These are phyloP conservation scores for Naja naja DNA, from an alignment of 2,113 vertebrate species.

Conservation along the genomic window DNA sequence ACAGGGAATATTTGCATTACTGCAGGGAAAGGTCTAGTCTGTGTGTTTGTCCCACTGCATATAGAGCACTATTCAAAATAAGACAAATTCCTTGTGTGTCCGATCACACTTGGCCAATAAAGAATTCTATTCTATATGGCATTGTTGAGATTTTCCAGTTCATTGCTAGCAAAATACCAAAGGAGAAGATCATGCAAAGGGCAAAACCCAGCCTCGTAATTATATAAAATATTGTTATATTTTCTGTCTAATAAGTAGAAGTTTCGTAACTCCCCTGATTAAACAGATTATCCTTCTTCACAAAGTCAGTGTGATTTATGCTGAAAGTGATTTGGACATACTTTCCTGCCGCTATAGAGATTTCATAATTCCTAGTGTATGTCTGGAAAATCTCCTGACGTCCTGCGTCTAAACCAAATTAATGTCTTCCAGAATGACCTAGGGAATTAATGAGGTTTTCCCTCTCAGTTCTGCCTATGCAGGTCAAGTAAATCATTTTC, in stretches of 20 bases:
- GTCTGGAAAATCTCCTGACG: conserved; percentile 94
- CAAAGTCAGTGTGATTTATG: conserved; percentile 90
- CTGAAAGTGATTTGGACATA: conserved; percentile 84
- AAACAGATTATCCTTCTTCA: conserved; percentile 85
- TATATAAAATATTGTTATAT: conserved; percentile 88
- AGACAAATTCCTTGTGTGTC: no score
- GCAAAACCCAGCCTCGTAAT: conserved; percentile 78
- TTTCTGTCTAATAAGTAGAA: conserved; percentile 94
- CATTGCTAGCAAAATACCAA: conserved; percentile 69
- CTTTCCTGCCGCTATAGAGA: conserved; percentile 83
- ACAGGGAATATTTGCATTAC: background rate
- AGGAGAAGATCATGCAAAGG: conserved; percentile 60
- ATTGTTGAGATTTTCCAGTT: conserved; percentile 32
- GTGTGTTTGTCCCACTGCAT: background rate
- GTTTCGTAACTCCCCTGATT: conserved; percentile 90
- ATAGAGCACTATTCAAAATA: conserved; percentile 15
- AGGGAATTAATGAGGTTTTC: conserved; percentile 97
- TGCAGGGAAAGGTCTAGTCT: conserved; percentile 6
- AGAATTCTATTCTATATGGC: background rate
- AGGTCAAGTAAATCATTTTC: conserved; percentile 97
- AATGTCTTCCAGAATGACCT: conserved; percentile 93
- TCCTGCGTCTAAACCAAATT: conserved; percentile 92
- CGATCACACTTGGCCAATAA: no score
- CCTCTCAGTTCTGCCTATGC: conserved; percentile 83
- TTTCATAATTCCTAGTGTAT: conserved; percentile 93